These are phyloP conservation scores for Albula goreensis DNA, from an alignment of 2,113 vertebrate species.

Conservation along the genomic window DNA sequence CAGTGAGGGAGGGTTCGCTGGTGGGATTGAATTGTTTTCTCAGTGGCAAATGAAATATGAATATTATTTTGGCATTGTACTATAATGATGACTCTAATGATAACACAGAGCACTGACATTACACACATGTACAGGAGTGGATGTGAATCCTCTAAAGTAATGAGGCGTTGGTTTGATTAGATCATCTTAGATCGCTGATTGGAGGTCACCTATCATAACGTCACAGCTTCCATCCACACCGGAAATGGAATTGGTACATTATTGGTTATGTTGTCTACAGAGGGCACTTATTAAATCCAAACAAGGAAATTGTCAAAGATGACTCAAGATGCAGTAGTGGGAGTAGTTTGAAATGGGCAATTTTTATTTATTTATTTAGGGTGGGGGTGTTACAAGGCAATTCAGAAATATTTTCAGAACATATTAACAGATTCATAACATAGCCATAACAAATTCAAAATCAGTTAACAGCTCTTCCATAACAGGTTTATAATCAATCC, in stretches of 20 bases:
- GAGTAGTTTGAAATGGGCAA: no score
- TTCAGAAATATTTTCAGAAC: no score
- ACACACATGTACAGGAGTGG: background rate
- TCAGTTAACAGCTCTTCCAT: no score
- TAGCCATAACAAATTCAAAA: no score
- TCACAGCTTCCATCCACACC: slow-evolving; percentile 6
- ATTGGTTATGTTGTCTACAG: slow-evolving; percentile 14
- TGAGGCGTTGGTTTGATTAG: background rate
- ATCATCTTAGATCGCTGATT: background rate
- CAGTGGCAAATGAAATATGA: background rate
- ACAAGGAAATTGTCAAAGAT: background rate
- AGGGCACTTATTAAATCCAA: background rate
- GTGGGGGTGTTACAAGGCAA: no score
- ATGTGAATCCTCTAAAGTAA: background rate
- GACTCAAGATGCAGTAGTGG: background rate
- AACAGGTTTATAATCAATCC: no score
- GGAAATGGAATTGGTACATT: slow-evolving; percentile 7
- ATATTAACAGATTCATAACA: no score
- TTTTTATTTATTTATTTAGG: no score
- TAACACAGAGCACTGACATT: background rate
- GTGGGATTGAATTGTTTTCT: background rate
- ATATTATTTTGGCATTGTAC: background rate
- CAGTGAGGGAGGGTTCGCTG: background rate
- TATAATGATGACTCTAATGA: background rate
- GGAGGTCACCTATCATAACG: slow-evolving; percentile 5